Evolutionary conservation across 2,113 vertebrate species (phyloP).

Genomic region (Sturnira hondurensis): DNA sequence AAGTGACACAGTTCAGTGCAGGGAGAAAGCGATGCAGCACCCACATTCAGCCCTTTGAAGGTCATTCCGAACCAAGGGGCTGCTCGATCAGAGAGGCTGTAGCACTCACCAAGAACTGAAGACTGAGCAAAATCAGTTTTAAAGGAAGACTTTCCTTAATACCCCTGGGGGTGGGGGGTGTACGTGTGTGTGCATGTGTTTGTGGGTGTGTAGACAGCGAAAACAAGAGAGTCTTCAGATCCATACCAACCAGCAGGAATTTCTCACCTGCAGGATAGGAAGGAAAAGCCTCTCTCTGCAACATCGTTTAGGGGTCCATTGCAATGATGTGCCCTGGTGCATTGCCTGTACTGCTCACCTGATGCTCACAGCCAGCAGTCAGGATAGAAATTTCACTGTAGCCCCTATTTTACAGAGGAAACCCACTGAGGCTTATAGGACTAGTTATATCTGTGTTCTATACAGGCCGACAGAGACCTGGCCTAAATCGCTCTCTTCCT

Average conservation of each 20-base stretch:
- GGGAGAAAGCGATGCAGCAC: background rate
- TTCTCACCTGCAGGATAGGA: background rate
- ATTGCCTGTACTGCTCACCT: background rate
- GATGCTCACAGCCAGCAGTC: background rate
- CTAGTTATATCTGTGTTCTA: background rate
- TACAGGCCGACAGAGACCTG: background rate
- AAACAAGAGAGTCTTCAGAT: background rate
- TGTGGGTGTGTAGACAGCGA: background rate
- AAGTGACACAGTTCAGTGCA: background rate
- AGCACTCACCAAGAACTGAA: background rate
- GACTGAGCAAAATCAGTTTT: background rate
- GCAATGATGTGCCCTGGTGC: background rate
- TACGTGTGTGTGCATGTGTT: background rate
- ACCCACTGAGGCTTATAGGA: background rate
- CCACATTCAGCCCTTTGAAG: background rate
- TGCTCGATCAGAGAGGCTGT: background rate
- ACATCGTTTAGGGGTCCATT: background rate
- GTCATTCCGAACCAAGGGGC: background rate
- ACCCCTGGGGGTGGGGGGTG: accelerated
- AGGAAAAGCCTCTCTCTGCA: background rate
- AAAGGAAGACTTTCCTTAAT: background rate
- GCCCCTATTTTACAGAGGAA: background rate
- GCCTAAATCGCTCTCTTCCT: background rate
- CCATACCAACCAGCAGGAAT: background rate
- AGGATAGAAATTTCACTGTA: background rate